These are phyloP conservation scores for Ceratina australensis DNA, from an alignment of 1,140 invertebrate genomes.

Conservation along the genomic window DNA sequence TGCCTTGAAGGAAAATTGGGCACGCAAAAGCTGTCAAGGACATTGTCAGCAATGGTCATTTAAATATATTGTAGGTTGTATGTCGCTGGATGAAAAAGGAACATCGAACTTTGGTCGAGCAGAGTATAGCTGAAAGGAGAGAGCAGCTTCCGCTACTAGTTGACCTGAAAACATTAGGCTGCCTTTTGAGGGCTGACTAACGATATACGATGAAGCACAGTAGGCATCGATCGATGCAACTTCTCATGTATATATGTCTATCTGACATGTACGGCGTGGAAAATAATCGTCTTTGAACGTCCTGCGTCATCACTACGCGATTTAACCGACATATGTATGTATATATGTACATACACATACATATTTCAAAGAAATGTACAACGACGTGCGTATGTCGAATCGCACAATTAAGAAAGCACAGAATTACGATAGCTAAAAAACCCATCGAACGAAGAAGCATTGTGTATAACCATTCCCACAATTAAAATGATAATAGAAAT, in stretches of 20 bases:
- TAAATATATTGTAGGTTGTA: conserved; percentile 25
- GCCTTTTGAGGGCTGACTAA: conserved; percentile 15
- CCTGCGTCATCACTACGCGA: neutral
- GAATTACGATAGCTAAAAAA: conserved; percentile 8
- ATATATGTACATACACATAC: too few relatives aligned
- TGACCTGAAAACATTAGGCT: conserved; percentile 62
- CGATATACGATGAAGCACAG: conserved; percentile 43
- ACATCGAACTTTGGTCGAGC: conserved; percentile 33
- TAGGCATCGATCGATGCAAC: conserved; percentile 53
- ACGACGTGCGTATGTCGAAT: neutral
- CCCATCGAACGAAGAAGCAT: conserved; percentile 9
- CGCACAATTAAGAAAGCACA: conserved; percentile 1
- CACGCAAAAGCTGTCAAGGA: conserved; percentile 47
- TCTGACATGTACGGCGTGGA: neutral
- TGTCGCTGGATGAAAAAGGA: conserved; percentile 23
- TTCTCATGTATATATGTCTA: conserved; percentile 12
- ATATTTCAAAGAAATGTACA: neutral
- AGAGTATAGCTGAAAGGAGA: conserved; percentile 45
- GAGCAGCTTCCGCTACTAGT: conserved; percentile 57
- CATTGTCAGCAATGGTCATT: conserved; percentile 50
- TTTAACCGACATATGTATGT: too few relatives aligned
- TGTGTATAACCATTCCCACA: conserved; percentile 33
- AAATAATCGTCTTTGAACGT: conserved; percentile 10
- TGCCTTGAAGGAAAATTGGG: conserved; percentile 3
- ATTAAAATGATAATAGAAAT: conserved; percentile 30